Conservation (phyloP, 2,113 vertebrate genomes). For the Pachyramphus minor region DNA sequence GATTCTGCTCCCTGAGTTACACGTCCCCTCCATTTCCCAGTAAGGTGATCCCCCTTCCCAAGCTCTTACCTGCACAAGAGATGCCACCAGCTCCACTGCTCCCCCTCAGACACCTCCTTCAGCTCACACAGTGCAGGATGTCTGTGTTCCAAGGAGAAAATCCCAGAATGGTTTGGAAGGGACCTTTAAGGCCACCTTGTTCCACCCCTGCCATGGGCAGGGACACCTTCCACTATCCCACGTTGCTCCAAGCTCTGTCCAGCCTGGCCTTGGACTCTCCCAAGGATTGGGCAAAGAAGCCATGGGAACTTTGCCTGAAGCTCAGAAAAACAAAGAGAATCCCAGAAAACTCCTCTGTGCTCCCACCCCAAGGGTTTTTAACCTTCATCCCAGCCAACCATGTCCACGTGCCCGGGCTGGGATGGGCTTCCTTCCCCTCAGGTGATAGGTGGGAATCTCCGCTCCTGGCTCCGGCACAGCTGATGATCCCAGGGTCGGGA, state of each 20-base stretch:
- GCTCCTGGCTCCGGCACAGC: background rate
- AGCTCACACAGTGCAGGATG: rapidly evolving
- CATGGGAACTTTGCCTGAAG: rapidly evolving
- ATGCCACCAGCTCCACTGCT: background rate
- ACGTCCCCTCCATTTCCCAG: rapidly evolving
- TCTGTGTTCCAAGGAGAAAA: rapidly evolving
- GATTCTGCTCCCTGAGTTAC: rapidly evolving
- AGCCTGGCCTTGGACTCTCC: rapidly evolving
- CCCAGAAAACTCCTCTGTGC: rapidly evolving
- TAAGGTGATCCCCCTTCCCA: rapidly evolving
- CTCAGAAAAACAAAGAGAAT: rapidly evolving
- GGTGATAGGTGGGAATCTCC: background rate
- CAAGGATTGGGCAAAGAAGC: background rate
- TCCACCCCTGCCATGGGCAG: background rate
- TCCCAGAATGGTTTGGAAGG: rapidly evolving
- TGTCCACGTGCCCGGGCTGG: rapidly evolving
- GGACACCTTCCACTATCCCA: rapidly evolving
- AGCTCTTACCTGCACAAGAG: rapidly evolving
- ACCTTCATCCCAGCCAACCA: rapidly evolving
- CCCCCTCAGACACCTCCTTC: rapidly evolving
- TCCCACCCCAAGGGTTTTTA: rapidly evolving
- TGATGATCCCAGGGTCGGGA: background rate
- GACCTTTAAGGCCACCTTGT: rapidly evolving
- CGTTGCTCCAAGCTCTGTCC: background rate
- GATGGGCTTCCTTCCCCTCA: rapidly evolving